Base-by-base conservation (phyloP, 2,888 invertebrate genomes). In the Flexamia atlantica region DNA sequence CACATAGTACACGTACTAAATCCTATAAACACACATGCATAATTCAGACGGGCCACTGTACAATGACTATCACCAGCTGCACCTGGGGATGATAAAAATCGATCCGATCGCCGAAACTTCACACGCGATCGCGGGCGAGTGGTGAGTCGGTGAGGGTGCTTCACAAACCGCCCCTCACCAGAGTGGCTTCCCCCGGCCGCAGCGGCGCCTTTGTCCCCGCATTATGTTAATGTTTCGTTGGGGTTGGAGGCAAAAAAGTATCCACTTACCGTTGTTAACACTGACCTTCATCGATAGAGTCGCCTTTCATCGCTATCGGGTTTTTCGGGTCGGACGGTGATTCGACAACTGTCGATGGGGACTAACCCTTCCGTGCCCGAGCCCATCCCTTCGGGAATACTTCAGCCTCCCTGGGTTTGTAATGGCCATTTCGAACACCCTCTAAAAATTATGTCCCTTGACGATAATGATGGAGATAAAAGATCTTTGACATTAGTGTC, bases 201-300 rank as follows among this genome's bases (percentile, higher is more conserved):
- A 7, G 23, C 57, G 57, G 57, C 20, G 23, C 57, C 57, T 57
- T 57, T 57, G 57, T 57, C 57, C 57, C 57, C 57, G 57, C 57
- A 23, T n/a, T n/a, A 57, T 57, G 57, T 23, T 57, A 57, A 57
- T 57, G 57, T 57, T 7, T 57, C 57, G 17, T 3, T 4, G 57
- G 57, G 57, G 57, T 7, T 57, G 23, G 5, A 23, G 12, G 20
- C 23, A 57, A 57, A 50, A 12, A 57, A 20, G 57, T 57, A 57
- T 57, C 57, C 57, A 57, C 57, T 57, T 57, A 23, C 57, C 4
- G 7, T 7, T 57, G 57, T 57, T 57, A 57, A 20, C 57, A 23
- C 20, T 23, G 57, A 57, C 57, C 57, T 23, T 57, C 23, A 2
- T 23, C 57, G 3, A 57, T 57, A 57, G 57, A 20, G 57, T 20